These are phyloP conservation scores for Peromyscus maniculatus DNA, from an alignment of 2,113 vertebrate genomes.

Conservation along the genomic window DNA sequence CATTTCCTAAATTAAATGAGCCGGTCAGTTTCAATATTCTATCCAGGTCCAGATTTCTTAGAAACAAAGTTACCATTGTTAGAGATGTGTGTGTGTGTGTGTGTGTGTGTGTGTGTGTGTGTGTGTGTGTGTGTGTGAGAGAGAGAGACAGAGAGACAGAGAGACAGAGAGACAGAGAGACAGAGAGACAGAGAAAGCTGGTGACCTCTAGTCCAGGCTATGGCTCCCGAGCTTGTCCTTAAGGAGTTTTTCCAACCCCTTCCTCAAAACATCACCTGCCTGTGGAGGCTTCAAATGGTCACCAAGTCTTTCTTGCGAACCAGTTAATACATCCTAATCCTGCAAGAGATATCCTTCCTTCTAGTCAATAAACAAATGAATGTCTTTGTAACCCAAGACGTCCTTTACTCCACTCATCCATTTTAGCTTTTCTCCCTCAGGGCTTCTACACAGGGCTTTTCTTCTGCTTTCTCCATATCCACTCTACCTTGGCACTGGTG, in stretches of 20 bases:
- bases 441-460: neutral
- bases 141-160: neutral
- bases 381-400: neutral
- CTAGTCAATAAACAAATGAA: neutral
- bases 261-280: neutral
- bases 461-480: neutral
- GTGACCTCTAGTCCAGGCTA: neutral
- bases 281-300: neutral
- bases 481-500: neutral
- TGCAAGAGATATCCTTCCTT: neutral
- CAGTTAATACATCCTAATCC: neutral
- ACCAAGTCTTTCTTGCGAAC: neutral
- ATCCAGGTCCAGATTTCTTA: conserved; percentile 53
- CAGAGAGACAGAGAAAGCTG: no score
- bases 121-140: neutral
- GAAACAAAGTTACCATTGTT: conserved; percentile 48
- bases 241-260: neutral
- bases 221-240: neutral
- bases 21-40: conserved; percentile 78
- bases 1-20: conserved; percentile 79
- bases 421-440: neutral
- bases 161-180: neutral
- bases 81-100: neutral
- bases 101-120: neutral
- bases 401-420: neutral